Base-by-base conservation (phyloP, 1,140 invertebrate genomes). In the Arion vulgaris region DNA sequence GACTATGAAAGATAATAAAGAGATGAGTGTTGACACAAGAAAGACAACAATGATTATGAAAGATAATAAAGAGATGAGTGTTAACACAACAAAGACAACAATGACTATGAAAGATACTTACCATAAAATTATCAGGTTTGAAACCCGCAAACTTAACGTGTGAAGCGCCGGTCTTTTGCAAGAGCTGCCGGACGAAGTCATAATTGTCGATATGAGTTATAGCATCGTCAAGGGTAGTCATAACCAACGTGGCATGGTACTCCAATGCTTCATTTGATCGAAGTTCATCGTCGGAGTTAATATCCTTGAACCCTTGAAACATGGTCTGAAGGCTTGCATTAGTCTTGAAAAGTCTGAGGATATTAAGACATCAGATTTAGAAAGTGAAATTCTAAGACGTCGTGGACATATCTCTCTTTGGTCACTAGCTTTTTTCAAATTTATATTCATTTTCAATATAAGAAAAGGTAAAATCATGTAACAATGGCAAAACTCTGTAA, bases 201-300 rank as follows among this genome's bases (percentile, higher is more conserved):
- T 85, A 86, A 72, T 89, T 87, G 66, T 90, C 89, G 4, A 90
- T 87, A 73, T 88, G 86, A 5, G 86, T 81, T 49, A 90, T 88
- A 79, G 89, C 87, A 68, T 90, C 88, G 68, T 90, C 89, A 4
- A 90, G 79, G 13, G 88, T 89, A 17, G 85, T 85, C 89, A 90
- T 90, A 0, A 90, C 89, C 41, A 89, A 81, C 11, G 87, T 87
- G 23, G 88, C 88, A 74, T 90, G 89, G 62, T 86, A 81, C 80
- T 89, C 89, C 53, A 90, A 82, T 9, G 84, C 83, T 72, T 89
- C 88, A 75, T 89, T 89, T 34, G 86, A 85, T 32, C 89, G 66
- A 68, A 90, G 66, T 17, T 88, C 89, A 71, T 88, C 87, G 26
- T 87, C 87, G 0, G 78, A 82, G 19, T 84, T 49, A 34, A 90